Evolutionary conservation across 2,113 vertebrate genomes (phyloP).

Genomic region (Anolis sagrei): DNA sequence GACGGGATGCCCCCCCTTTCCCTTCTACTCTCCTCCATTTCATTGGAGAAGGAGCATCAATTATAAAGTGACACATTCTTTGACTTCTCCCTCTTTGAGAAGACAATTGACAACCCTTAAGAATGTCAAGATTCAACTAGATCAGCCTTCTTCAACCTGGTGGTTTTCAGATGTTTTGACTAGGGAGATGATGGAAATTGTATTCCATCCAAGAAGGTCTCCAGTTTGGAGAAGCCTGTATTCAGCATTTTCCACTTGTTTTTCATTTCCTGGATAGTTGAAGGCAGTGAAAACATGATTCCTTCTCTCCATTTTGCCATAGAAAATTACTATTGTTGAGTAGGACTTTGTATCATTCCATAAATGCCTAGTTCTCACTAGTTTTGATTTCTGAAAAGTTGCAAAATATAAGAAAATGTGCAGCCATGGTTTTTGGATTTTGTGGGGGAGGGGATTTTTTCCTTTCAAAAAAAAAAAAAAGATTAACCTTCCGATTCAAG

Average conservation of each 20-base stretch:
- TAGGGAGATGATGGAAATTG: background rate
- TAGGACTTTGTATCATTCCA: background rate
- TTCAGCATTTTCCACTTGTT: background rate
- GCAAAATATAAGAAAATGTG: too few relatives aligned
- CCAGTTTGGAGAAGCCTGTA: background rate
- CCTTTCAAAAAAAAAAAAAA: too few relatives aligned
- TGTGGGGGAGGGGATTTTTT: too few relatives aligned
- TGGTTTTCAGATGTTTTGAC: background rate
- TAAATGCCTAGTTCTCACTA: background rate
- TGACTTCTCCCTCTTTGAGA: constrained; percentile 85
- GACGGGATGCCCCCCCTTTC: constrained; percentile 13
- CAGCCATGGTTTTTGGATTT: too few relatives aligned
- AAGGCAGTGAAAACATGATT: background rate
- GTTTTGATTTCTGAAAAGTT: too few relatives aligned
- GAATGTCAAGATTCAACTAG: constrained; percentile 54
- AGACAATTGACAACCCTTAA: constrained; percentile 74
- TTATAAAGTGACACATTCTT: constrained; percentile 82
- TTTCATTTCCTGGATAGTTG: background rate
- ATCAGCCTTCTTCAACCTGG: background rate
- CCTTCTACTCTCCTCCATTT: background rate
- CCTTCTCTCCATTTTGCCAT: too few relatives aligned
- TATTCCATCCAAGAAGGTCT: background rate
- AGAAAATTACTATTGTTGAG: background rate
- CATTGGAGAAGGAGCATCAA: constrained; percentile 46
- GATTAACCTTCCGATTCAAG: too few relatives aligned